Percentiles rank a stretch among this genome's conserved stretches.
Conservation (phyloP, 2,797 vertebrate species). For the Sebastes goodei region DNA sequence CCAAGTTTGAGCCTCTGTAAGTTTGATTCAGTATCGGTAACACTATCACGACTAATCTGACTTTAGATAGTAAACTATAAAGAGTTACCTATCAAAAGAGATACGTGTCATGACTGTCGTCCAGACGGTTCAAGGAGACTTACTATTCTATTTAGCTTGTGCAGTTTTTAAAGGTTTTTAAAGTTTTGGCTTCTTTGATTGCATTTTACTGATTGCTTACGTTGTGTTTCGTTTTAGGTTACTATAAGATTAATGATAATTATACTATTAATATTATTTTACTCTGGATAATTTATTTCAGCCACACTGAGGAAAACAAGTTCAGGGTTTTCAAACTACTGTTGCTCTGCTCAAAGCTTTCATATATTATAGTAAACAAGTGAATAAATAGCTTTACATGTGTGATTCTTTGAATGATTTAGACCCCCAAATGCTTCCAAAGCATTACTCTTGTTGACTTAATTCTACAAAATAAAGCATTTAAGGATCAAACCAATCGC, state of each 20-base stretch:
- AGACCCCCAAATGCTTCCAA: not conserved
- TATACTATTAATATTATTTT: not conserved
- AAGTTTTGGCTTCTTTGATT: not conserved
- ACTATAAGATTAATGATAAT: not conserved
- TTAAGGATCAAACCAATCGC: not conserved
- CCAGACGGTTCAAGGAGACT: not conserved
- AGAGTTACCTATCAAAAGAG: not conserved
- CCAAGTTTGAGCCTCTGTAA: not conserved
- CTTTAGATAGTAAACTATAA: not conserved
- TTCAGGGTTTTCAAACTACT: not conserved
- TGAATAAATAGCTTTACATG: not conserved
- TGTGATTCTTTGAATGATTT: not conserved
- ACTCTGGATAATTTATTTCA: not conserved
- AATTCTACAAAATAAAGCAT: constrained; percentile 30
- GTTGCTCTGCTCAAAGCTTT: not conserved
- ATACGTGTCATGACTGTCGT: not conserved
- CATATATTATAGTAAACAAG: not conserved
- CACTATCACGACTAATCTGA: not conserved
- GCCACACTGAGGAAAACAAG: not conserved
- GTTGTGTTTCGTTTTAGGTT: not conserved
- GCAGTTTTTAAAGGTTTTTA: too few relatives aligned
- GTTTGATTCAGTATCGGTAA: not conserved
- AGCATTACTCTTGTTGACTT: constrained; percentile 14
- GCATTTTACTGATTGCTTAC: not conserved
- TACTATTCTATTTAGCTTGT: not conserved